Evolutionary conservation across 2,888 invertebrate genomes (phyloP).

Genomic region (Drosophila hamatofila): DNA sequence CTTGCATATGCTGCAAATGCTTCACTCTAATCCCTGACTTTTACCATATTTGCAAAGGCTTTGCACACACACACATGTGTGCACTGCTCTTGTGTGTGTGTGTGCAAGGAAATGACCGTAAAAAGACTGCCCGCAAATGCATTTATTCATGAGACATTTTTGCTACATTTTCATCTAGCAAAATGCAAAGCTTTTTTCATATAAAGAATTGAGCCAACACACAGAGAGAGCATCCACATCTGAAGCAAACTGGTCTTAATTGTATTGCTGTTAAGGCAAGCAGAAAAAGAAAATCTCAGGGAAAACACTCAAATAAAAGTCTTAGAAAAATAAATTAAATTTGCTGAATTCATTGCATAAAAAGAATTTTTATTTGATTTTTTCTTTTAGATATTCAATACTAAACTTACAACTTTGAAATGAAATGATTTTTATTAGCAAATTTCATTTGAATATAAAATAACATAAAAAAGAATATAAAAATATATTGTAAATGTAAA

Average conservation of each 20-base stretch:
- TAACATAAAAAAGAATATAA: background rate
- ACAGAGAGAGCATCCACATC: slow-evolving; percentile 19
- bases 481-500: background rate
- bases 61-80: slow-evolving; percentile 23
- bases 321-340: background rate
- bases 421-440: too few species aligned
- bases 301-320: slow-evolving; percentile 17
- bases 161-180: slow-evolving; percentile 33
- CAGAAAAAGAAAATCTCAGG: slow-evolving; percentile 14
- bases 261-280: slow-evolving; percentile 38
- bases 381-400: background rate
- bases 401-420: too few species aligned
- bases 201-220: background rate
- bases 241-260: slow-evolving; percentile 39
- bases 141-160: slow-evolving; percentile 65
- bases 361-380: background rate
- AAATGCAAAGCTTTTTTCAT: slow-evolving; percentile 24
- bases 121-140: slow-evolving; percentile 57
- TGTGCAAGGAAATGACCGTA: slow-evolving; percentile 32
- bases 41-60: slow-evolving; percentile 56
- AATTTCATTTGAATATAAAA: background rate
- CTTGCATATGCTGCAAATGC: slow-evolving; percentile 56
- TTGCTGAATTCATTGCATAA: background rate
- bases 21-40: slow-evolving; percentile 54
- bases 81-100: background rate